Conservation (phyloP, 2,113 vertebrate species). For the Machaerirhynchus nigripectus region DNA sequence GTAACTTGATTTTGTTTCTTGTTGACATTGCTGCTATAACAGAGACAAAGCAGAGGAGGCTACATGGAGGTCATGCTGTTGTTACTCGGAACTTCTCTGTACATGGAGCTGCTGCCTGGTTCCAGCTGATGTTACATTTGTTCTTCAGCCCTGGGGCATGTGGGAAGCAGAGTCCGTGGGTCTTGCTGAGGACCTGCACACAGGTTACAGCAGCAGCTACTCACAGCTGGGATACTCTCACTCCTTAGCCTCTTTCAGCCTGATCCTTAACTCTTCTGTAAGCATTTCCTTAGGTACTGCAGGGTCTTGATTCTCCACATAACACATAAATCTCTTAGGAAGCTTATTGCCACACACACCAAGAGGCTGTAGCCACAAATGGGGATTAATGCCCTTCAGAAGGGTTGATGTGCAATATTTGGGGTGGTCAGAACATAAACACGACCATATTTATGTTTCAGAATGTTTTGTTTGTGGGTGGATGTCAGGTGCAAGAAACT, state of each 20-base stretch:
- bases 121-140: not conserved
- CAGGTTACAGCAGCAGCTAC: not conserved
- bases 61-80: not conserved
- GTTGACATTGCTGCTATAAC: not conserved
- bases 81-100: not conserved
- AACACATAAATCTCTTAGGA: not conserved
- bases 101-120: not conserved
- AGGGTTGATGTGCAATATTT: not conserved
- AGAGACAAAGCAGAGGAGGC: not conserved
- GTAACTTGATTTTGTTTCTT: not conserved
- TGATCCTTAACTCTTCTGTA: not conserved
- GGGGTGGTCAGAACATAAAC: not conserved
- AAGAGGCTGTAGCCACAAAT: not conserved
- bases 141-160: not conserved
- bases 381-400: not conserved
- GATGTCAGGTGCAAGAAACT: not conserved
- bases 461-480: not conserved
- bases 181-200: not conserved
- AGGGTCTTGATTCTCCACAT: not conserved
- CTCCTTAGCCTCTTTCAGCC: not conserved
- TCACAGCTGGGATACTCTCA: not conserved
- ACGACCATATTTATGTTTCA: not conserved
- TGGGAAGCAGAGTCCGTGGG: not conserved
- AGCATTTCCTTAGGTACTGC: not conserved
- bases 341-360: not conserved